phyloP scores from a whole-genome alignment of 2,113 vertebrate genomes.

The Telmatochromis sp. region DNA sequence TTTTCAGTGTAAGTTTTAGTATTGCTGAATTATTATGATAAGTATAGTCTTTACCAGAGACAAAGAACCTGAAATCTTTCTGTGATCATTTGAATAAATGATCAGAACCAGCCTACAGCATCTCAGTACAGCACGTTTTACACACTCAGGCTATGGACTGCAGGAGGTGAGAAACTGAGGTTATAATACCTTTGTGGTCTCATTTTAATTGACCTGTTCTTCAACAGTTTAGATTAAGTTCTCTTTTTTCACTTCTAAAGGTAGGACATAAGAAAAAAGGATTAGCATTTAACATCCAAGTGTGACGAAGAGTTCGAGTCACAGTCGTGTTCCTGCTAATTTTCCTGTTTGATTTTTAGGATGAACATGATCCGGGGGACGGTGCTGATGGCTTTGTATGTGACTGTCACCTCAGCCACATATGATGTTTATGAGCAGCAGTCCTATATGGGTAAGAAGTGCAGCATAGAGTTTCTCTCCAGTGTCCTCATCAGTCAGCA shows the following conservation, averaged over 20 bases:
- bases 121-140: not conserved
- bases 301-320: not conserved
- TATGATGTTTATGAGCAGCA: constrained; percentile 63
- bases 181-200: not conserved
- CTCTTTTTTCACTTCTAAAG: not conserved
- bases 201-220: not conserved
- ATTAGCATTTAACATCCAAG: not conserved
- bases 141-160: not conserved
- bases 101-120: not conserved
- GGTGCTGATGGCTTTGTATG: constrained; percentile 76
- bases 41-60: not conserved
- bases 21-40: not conserved
- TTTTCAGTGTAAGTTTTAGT: not conserved
- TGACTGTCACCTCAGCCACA: constrained; percentile 71
- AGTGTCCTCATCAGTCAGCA: not conserved
- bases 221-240: not conserved
- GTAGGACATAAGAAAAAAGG: not conserved
- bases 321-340: not conserved
- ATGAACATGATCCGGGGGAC: constrained; percentile 80
- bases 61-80: not conserved
- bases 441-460: constrained; percentile 31
- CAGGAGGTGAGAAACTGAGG: not conserved
- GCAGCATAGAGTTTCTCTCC: not conserved
- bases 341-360: constrained; percentile 61
- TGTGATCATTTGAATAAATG: not conserved